phyloP scores from a whole-genome alignment of 2,888 invertebrate species.

The Terebella lapidaria region DNA sequence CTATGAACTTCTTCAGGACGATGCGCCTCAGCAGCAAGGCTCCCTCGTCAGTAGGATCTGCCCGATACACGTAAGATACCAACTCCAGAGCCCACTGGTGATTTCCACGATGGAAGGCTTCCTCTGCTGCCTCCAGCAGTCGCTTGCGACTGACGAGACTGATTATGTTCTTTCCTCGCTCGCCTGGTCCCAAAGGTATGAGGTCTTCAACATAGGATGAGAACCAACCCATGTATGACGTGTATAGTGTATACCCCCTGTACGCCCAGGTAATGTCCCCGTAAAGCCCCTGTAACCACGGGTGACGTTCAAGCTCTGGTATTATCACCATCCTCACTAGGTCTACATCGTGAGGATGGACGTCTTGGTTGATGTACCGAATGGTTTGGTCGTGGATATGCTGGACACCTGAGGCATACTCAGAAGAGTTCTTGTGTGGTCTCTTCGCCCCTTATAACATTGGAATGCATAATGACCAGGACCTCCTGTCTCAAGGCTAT shows the following conservation, averaged over 20 bases:
- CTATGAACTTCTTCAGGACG: constrained; percentile 24
- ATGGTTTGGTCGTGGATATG: constrained; percentile 43
- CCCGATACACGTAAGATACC: constrained; percentile 24
- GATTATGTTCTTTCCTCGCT: constrained; percentile 29
- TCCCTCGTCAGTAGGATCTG: constrained; percentile 20
- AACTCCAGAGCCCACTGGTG: constrained; percentile 39
- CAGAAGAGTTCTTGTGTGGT: constrained; percentile 8
- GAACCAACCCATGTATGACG: constrained; percentile 23
- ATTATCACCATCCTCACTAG: constrained; percentile 29
- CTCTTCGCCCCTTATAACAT: constrained; percentile 29
- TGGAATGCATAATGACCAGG: constrained; percentile 39
- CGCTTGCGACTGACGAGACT: constrained; percentile 25
- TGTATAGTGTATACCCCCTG: constrained; percentile 37
- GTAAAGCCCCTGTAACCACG: constrained; percentile 36
- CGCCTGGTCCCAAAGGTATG: constrained; percentile 12
- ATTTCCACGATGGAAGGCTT: constrained; percentile 30
- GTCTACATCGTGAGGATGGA: constrained; percentile 38
- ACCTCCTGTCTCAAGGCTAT: constrained; percentile 30
- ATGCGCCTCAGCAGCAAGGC: constrained; percentile 30
- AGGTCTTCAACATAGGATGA: constrained; percentile 16
- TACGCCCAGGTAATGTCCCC: constrained; percentile 41
- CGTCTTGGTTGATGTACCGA: constrained; percentile 35
- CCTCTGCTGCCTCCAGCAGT: constrained; percentile 17
- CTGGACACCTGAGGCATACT: constrained; percentile 37
- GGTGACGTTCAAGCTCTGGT: constrained; percentile 25